Evolutionary conservation across 1,140 invertebrate genomes (phyloP), one percentile per base, ranked within the genome.

Genomic region (Caenorhabditis remanei): DNA sequence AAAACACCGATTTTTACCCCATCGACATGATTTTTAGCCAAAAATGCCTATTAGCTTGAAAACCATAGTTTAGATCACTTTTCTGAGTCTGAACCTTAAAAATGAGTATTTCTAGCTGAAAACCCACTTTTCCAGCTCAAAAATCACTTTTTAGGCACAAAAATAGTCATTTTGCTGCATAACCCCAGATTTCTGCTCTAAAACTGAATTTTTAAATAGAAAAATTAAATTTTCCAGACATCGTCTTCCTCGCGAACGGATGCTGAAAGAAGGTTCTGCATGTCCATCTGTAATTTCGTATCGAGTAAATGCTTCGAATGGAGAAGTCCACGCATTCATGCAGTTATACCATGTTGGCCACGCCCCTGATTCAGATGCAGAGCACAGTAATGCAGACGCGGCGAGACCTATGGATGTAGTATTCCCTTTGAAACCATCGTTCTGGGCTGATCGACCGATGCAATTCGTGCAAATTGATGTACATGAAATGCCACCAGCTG

Each of bases 391-490:
- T 16, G 85, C 71, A 56, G 63, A 85, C 40, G 53, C 40, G 43
- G 85, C 58, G n/a, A 14, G 85, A 46, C 85, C 67, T 7, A 41
- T 79, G 21, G 55, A 65, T 58, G 13, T 85, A 13, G 13, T 71
- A 14, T 85, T 85, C 21, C 53, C 58, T 4, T 7, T 71, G 9
- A 53, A 65, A 21, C 85, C 85, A n/a, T 14, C 85, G 19, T 85
- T 46, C n/a, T 40, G 24, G 65, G 85, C 63, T n/a, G 65, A 41
- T 32, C 46, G 53, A 4, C 48, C 63, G 9, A 85, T 85, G 85
- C 85, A 85, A 58, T 85, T 75, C 48, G 50, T 85, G 4, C 85
- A 85, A 58, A 85, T 85, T 11, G 85, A 85, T 58, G 48, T 85
- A n/a, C 48, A 71, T 53, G 85, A 85, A 53, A 85, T 85, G 85